A percentile compares a stretch with the other conserved stretches of the same genome.
Conservation (phyloP, 1,140 invertebrate genomes). For the Amphibalanus amphitrite region DNA sequence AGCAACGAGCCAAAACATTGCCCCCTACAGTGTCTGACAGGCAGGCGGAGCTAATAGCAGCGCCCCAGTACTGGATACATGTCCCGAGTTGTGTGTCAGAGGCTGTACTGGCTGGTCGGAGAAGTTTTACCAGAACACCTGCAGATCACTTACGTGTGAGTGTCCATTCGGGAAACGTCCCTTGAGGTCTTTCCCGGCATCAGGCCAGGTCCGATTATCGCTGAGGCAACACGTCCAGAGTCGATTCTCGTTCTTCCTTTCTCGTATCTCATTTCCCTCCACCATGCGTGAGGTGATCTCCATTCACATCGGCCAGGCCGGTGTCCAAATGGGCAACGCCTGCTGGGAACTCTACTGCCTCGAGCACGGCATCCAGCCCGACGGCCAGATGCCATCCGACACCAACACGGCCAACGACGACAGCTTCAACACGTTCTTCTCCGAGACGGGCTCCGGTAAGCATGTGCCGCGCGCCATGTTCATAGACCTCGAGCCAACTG, state of each 20-base stretch:
- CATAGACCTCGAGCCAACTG: conserved; percentile 71
- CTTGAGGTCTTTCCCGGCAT: not conserved
- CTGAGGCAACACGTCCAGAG: not conserved
- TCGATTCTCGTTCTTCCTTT: not conserved
- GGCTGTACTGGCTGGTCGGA: not conserved
- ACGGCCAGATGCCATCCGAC: conserved; percentile 55
- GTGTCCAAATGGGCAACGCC: conserved; percentile 73
- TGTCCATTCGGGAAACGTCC: not conserved
- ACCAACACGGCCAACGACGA: conserved; percentile 38
- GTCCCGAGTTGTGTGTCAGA: not conserved
- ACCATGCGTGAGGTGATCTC: conserved; percentile 50
- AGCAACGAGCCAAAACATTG: not conserved
- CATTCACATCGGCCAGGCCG: conserved; percentile 72
- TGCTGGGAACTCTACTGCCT: conserved; percentile 68
- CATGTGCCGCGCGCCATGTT: conserved; percentile 36
- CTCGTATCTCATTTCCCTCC: not conserved
- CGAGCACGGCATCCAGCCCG: conserved; percentile 75
- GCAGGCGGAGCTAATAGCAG: not conserved
- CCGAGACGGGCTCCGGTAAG: conserved; percentile 26
- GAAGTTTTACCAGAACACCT: too few species aligned
- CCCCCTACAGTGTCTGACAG: not conserved
- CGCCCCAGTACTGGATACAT: too few species aligned
- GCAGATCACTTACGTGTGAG: too few species aligned
- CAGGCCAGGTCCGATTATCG: too few species aligned
- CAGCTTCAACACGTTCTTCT: conserved; percentile 35